Conservation (phyloP, 2,888 invertebrate genomes). For the Drosophila imparisetae region DNA sequence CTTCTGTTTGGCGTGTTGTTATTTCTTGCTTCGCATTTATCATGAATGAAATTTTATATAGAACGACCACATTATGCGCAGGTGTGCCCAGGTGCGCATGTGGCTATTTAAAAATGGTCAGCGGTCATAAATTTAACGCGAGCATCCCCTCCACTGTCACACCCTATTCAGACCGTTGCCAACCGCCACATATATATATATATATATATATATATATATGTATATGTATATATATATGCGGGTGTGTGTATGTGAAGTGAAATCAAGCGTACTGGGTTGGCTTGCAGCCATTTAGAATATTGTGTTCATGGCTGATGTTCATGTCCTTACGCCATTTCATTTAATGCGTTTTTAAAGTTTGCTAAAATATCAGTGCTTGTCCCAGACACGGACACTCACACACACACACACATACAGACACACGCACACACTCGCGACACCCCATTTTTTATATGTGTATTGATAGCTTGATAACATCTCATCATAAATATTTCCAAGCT, state of each 20-base stretch:
- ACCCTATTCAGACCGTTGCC: neutral
- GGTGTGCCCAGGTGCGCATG: slow-evolving; percentile 78
- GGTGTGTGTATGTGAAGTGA: slow-evolving; percentile 29
- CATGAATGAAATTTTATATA: slow-evolving; percentile 69
- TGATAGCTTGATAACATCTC: neutral
- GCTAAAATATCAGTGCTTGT: slow-evolving; percentile 32
- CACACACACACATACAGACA: neutral
- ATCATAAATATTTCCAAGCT: neutral
- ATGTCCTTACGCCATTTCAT: slow-evolving; percentile 49
- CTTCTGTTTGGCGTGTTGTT: slow-evolving; percentile 45
- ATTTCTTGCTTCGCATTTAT: slow-evolving; percentile 59
- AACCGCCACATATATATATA: too few species aligned
- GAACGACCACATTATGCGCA: slow-evolving; percentile 76
- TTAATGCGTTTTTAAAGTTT: slow-evolving; percentile 67
- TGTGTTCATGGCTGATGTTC: slow-evolving; percentile 30
- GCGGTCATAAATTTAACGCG: slow-evolving; percentile 71
- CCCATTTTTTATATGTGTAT: neutral
- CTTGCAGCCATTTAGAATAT: slow-evolving; percentile 33
- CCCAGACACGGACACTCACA: neutral
- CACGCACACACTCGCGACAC: neutral
- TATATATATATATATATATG: neutral
- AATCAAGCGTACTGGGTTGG: slow-evolving; percentile 42
- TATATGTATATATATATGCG: neutral
- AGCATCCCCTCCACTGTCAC: slow-evolving; percentile 8
- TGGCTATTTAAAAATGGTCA: slow-evolving; percentile 80